Percentiles rank a stretch among this genome's conserved stretches.
Evolutionary conservation across 2,113 vertebrate genomes (phyloP).

Genomic region (Pelecanus crispus): DNA sequence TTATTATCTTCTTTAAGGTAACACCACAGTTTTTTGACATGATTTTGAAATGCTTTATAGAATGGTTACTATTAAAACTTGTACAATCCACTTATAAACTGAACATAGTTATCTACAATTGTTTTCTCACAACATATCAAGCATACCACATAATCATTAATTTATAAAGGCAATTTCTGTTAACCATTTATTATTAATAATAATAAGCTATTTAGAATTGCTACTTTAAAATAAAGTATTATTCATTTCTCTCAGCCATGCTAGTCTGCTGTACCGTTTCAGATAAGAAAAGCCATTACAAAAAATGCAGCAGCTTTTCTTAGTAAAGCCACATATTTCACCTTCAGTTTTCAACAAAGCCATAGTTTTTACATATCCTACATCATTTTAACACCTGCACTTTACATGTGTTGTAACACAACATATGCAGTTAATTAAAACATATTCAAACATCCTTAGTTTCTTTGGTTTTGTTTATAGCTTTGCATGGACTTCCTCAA

Average conservation of each 20-base stretch:
- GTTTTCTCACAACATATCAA: background rate
- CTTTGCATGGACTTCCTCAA: background rate
- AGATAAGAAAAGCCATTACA: constrained; percentile 25
- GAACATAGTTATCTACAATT: background rate
- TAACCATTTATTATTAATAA: background rate
- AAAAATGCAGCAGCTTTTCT: background rate
- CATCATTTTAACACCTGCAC: background rate
- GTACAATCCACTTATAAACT: background rate
- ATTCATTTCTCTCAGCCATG: background rate
- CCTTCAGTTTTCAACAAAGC: constrained; percentile 3
- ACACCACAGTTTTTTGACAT: background rate
- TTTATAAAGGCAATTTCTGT: background rate
- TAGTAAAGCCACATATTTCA: background rate
- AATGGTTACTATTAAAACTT: background rate
- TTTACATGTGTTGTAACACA: background rate
- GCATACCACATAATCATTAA: background rate
- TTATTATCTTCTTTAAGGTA: background rate
- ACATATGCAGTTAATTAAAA: background rate
- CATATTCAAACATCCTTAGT: background rate
- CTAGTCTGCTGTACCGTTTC: background rate
- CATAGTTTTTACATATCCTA: background rate
- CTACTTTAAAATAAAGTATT: background rate
- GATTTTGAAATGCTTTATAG: background rate
- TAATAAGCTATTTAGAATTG: background rate
- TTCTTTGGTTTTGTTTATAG: background rate